phyloP scores from a whole-genome alignment of 2,888 invertebrate genomes.

The Tenthredo distinguenda region DNA sequence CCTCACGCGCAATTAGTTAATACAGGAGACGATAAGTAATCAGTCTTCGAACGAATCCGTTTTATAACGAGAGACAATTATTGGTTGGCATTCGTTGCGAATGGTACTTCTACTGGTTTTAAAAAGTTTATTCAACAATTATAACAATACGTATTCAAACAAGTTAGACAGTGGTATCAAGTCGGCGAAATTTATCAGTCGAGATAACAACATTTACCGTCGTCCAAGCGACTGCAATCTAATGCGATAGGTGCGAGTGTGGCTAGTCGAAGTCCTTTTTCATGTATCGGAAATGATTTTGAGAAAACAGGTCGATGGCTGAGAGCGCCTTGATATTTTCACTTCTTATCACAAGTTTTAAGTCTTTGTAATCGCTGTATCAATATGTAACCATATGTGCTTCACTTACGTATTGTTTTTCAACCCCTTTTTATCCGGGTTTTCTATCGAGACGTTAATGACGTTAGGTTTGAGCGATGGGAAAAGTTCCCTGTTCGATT shows the following conservation, averaged over 20 bases:
- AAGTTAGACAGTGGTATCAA: neutral
- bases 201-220: neutral
- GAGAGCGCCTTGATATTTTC: neutral
- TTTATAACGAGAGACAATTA: neutral
- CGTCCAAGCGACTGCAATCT: neutral
- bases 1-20: neutral
- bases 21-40: neutral
- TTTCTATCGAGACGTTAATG: neutral
- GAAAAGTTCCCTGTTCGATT: neutral
- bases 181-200: neutral
- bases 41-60: neutral
- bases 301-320: neutral
- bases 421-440: neutral
- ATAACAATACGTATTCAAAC: neutral
- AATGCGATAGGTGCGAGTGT: neutral
- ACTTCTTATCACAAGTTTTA: neutral
- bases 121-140: neutral
- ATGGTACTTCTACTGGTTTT: neutral
- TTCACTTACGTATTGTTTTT: neutral
- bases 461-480: constrained; percentile 5
- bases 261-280: constrained; percentile 2
- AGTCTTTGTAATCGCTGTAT: neutral
- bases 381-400: neutral
- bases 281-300: neutral
- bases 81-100: neutral